Evolutionary conservation across 1,140 invertebrate genomes (phyloP).

Genomic region (Scylla paramamosain): DNA sequence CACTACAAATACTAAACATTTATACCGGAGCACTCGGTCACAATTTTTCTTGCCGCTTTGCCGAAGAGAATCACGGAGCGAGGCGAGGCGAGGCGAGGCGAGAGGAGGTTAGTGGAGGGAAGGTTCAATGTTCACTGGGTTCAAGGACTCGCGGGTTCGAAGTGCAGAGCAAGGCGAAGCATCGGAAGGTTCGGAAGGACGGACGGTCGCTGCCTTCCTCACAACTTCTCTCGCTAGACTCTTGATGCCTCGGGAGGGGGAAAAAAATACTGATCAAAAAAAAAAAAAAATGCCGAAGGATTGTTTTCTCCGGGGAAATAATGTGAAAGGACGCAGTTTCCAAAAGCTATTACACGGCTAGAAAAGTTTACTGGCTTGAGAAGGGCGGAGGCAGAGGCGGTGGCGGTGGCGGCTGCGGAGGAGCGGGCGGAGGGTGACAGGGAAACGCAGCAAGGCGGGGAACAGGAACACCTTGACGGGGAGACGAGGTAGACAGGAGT

Average conservation of each 20-base stretch:
- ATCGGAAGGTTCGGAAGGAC: neutral
- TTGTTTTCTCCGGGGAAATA: constrained; percentile 58
- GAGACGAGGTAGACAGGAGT: neutral
- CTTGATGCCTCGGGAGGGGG: neutral
- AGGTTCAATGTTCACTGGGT: too few species aligned
- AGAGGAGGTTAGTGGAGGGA: neutral
- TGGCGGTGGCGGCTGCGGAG: neutral
- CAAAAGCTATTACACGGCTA: constrained; percentile 42
- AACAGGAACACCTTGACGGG: too few species aligned
- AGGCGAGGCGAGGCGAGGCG: neutral
- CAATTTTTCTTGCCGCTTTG: too few species aligned
- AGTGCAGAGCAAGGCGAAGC: neutral
- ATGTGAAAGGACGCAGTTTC: constrained; percentile 36
- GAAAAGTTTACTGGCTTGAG: constrained; percentile 30
- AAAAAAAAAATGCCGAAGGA: neutral
- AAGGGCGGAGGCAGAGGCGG: neutral
- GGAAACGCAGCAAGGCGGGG: neutral
- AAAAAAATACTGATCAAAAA: neutral
- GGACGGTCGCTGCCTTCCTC: neutral
- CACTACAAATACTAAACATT: too few species aligned
- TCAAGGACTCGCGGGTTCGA: neutral
- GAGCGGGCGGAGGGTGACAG: neutral
- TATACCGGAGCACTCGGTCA: too few species aligned
- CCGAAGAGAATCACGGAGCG: too few species aligned
- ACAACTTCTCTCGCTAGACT: constrained; percentile 47